phyloP scores from a whole-genome alignment of 2,797 vertebrate species.

The Falco naumanni region DNA sequence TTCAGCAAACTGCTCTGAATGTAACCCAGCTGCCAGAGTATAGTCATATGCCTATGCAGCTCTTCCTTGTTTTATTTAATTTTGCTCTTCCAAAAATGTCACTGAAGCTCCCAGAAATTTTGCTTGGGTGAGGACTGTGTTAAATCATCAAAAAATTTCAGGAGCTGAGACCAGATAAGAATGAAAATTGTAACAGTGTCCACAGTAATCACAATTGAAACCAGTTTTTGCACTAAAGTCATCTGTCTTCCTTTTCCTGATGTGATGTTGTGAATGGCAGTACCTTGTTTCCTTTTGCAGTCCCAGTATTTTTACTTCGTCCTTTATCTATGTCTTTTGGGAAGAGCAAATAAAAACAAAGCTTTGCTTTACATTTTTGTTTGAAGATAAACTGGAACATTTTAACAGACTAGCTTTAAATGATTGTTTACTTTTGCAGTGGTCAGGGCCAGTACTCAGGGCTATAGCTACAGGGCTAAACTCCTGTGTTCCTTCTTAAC shows the following conservation, averaged over 20 bases:
- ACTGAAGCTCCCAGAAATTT: not conserved
- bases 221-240: not conserved
- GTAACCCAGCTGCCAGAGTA: not conserved
- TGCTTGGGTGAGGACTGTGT: not conserved
- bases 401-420: slow-evolving; percentile 14
- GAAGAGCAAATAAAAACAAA: slow-evolving; percentile 34
- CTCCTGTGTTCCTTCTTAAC: not conserved
- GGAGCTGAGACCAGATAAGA: not conserved
- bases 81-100: not conserved
- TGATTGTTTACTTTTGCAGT: slow-evolving; percentile 17
- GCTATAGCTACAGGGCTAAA: not conserved
- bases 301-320: not conserved
- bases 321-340: slow-evolving; percentile 7
- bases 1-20: not conserved
- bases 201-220: not conserved
- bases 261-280: not conserved
- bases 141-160: not conserved
- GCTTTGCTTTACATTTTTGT: slow-evolving; percentile 19
- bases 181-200: not conserved
- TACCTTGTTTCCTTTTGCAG: not conserved
- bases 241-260: not conserved
- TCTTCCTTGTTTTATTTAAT: not conserved
- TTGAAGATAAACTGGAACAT: not conserved
- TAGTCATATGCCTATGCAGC: not conserved
- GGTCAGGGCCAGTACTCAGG: not conserved